These are phyloP conservation scores for Chionis minor DNA, from an alignment of 2,113 vertebrate species.

Conservation along the genomic window DNA sequence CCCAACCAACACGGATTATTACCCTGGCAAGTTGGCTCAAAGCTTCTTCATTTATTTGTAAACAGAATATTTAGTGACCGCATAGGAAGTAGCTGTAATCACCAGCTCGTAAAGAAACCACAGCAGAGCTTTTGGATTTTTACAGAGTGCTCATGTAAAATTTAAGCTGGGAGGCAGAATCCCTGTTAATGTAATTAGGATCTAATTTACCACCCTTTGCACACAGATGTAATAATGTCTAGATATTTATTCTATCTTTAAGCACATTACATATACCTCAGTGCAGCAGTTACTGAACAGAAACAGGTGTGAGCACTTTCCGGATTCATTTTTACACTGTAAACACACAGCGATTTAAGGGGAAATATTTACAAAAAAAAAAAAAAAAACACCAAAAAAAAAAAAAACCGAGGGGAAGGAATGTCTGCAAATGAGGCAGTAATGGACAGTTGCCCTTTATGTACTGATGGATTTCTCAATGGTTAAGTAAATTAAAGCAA, in stretches of 20 bases:
- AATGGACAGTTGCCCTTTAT: constrained; percentile 89
- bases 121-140: constrained; percentile 86
- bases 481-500: constrained; percentile 90
- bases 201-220: constrained; percentile 92
- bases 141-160: constrained; percentile 87
- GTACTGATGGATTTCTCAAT: constrained; percentile 87
- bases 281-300: constrained; percentile 84
- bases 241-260: constrained; percentile 84
- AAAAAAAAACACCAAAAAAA: neutral
- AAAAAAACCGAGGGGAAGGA: constrained; percentile 47
- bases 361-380: constrained; percentile 76
- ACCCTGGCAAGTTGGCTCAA: constrained; percentile 85
- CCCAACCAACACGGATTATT: constrained; percentile 74
- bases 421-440: constrained; percentile 82
- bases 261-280: constrained; percentile 83
- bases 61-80: constrained; percentile 89
- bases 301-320: constrained; percentile 94
- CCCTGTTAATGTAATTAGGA: constrained; percentile 96
- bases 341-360: constrained; percentile 77
- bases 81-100: constrained; percentile 91
- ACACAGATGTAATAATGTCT: constrained; percentile 91
- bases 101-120: constrained; percentile 94
- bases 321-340: constrained; percentile 86
- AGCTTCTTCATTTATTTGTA: constrained; percentile 94
- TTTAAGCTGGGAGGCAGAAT: constrained; percentile 94